These are phyloP conservation scores for Heliopora coerulea DNA, from an alignment of 92 coral and sea anemone genomes.

Conservation along the genomic window DNA sequence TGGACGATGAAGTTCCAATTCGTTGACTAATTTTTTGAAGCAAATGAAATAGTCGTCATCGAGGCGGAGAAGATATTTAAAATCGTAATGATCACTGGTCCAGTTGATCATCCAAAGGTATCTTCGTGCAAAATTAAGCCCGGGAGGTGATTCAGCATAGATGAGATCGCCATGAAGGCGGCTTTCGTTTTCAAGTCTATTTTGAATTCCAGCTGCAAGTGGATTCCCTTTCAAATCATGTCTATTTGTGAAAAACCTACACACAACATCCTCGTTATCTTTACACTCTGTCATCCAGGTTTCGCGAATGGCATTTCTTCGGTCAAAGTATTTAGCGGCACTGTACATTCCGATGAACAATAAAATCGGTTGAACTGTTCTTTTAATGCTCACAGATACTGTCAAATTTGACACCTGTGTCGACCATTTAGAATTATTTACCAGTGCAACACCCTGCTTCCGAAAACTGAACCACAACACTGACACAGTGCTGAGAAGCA, in stretches of 20 bases:
- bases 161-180: conserved; percentile 40
- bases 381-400: no score
- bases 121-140: conserved; percentile 53
- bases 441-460: no score
- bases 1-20: background rate
- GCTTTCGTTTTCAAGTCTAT: conserved; percentile 29
- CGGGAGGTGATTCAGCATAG: conserved; percentile 51
- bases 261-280: background rate
- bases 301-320: background rate
- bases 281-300: background rate
- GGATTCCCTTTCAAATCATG: conserved; percentile 15
- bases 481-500: no score
- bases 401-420: no score
- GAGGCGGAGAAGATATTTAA: conserved; percentile 44
- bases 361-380: no score
- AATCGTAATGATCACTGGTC: conserved; percentile 54
- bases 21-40: background rate
- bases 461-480: no score
- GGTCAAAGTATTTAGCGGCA: background rate
- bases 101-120: conserved; percentile 51
- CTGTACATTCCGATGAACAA: background rate
- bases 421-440: no score
- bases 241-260: conserved; percentile 50
- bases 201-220: background rate
- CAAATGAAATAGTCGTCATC: conserved; percentile 68